Conservation (phyloP, 1,140 invertebrate species). For the Drosophila pectinifera region DNA sequence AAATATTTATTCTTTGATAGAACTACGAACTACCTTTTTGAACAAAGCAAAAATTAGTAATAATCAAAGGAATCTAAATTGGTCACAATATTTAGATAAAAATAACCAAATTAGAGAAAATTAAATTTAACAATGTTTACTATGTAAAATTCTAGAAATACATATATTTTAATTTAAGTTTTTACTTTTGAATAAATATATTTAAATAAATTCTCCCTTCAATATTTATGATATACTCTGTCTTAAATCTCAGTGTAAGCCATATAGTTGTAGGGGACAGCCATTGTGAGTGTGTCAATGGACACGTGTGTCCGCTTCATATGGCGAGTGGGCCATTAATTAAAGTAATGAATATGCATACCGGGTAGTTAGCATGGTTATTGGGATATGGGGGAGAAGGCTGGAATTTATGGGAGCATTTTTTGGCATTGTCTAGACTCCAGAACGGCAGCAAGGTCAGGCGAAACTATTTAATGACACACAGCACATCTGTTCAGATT, state of each 20-base stretch:
- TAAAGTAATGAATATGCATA: constrained; percentile 51
- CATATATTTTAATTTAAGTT: too few relatives aligned
- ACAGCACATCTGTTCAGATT: background rate
- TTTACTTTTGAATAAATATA: too few relatives aligned
- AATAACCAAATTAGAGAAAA: too few relatives aligned
- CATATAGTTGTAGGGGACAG: background rate
- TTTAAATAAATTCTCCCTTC: too few relatives aligned
- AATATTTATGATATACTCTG: too few relatives aligned
- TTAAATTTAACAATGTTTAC: too few relatives aligned
- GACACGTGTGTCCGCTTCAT: constrained; percentile 59
- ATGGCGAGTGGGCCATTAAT: constrained; percentile 37
- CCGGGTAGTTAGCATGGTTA: background rate
- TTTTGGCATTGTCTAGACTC: constrained; percentile 23
- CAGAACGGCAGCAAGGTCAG: background rate
- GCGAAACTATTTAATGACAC: background rate
- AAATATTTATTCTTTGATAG: background rate
- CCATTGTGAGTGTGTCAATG: constrained; percentile 25
- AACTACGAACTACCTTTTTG: too few relatives aligned
- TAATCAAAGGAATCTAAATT: too few relatives aligned
- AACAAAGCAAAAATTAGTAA: too few relatives aligned
- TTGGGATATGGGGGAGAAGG: constrained; percentile 1
- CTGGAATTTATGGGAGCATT: background rate
- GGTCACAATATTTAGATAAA: too few relatives aligned
- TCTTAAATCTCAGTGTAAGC: background rate
- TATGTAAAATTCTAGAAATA: too few relatives aligned